These are phyloP conservation scores for Malacosoma neustria DNA, from an alignment of 2,888 invertebrate genomes.

Conservation along the genomic window DNA sequence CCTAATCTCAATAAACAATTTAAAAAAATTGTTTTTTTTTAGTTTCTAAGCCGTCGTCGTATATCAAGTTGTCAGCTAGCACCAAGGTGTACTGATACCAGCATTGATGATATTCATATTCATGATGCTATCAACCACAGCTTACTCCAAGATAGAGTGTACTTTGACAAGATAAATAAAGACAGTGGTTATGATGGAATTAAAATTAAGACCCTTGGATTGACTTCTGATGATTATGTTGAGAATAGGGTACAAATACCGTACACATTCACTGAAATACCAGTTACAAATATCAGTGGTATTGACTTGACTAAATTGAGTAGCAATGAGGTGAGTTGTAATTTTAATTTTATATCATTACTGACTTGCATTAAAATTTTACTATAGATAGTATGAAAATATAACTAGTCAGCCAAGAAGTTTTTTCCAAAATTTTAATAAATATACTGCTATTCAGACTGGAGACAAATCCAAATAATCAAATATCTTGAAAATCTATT, in stretches of 20 bases:
- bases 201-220: constrained; percentile 31
- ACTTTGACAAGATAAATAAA: constrained; percentile 17
- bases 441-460: too few relatives aligned
- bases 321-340: constrained; percentile 32
- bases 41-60: constrained; percentile 52
- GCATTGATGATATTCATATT: constrained; percentile 39
- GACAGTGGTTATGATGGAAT: constrained; percentile 26
- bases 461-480: too few relatives aligned
- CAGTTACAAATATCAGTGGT: constrained; percentile 39
- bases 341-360: too few relatives aligned
- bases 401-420: too few relatives aligned
- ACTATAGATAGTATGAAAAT: too few relatives aligned
- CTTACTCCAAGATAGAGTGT: constrained; percentile 14
- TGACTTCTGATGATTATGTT: constrained; percentile 57
- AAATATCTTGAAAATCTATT: too few relatives aligned
- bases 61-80: constrained; percentile 56
- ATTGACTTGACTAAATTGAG: constrained; percentile 45
- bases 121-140: constrained; percentile 27
- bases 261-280: constrained; percentile 26
- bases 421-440: too few relatives aligned
- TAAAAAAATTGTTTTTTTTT: too few relatives aligned
- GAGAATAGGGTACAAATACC: constrained; percentile 32
- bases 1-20: too few relatives aligned
- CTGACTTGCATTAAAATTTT: too few relatives aligned
- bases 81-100: constrained; percentile 37